Evolutionary conservation across 2,797 vertebrate species (phyloP), one percentile per base, ranked within the genome.

Genomic region (Brachymystax lenok): DNA sequence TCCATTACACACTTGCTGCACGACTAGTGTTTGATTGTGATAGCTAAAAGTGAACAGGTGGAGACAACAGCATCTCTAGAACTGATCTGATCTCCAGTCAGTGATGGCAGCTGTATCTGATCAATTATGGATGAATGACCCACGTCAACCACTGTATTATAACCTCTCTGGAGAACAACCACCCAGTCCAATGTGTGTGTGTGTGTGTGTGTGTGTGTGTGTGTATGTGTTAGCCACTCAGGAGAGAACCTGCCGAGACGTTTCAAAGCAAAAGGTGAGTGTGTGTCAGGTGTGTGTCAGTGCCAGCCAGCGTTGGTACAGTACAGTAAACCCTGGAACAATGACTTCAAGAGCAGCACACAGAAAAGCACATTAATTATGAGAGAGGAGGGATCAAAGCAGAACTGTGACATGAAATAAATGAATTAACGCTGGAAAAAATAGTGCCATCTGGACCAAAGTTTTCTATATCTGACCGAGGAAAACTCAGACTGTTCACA

Each of bases 41-140:
- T 4, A 14, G 21, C 61, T 28, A 12, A 33, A 28, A 30, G 24
- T 67, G 64, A 67, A 67, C 35, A 50, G 16, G 30, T 19, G 19
- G 67, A 35, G 67, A 69, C 82, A 77, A 81, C 80, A 67, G 78
- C 79, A 79, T 84, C 52, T 85, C 74, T 84, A 85, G 85, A 86
- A 92, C 82, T 90, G 92, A 90, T 89, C 81, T 90, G 92, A 91
- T 89, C 86, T 86, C 86, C 83, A 79, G 82, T 84, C 76, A 89
- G 88, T 79, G 86, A 89, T 79, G 89, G 90, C 91, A 92, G 88
- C 91, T 92, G 91, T 87, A 90, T 88, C 82, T 90, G 88, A 92
- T 93, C 90, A 92, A 93, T 93, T 91, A 93, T 93, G 80, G 75
- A 93, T 93, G 86, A 91, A 84, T 91, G 90, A 92, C 92, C 92